These are phyloP conservation scores for Hedychridium roseum DNA, from an alignment of 2,888 invertebrate species.

Conservation along the genomic window DNA sequence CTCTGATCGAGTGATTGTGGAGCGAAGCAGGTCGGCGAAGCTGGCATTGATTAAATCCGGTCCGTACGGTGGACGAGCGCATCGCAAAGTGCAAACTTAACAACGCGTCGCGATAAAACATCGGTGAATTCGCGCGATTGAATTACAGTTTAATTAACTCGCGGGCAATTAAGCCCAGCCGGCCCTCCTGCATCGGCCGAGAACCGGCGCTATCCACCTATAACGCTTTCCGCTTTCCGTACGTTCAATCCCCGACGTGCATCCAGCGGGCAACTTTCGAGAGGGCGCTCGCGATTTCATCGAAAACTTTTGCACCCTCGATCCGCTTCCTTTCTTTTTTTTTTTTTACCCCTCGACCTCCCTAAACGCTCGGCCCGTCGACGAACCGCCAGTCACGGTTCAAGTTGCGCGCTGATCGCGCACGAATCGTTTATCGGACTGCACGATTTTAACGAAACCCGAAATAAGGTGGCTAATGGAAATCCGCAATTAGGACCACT, in stretches of 20 bases:
- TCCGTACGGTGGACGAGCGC: no score
- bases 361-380: no score
- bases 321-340: slow-evolving; percentile 26
- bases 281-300: slow-evolving; percentile 55
- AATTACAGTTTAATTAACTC: slow-evolving; percentile 63
- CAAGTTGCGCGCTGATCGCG: no score
- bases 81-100: slow-evolving; percentile 41
- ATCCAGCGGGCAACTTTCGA: slow-evolving; percentile 51
- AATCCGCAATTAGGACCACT: no score
- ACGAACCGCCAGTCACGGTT: no score
- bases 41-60: no score
- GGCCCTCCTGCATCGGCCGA: slow-evolving; percentile 19
- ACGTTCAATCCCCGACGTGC: slow-evolving; percentile 51
- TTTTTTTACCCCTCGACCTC: slow-evolving; percentile 10
- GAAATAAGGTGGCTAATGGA: no score
- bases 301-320: slow-evolving; percentile 54
- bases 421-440: no score
- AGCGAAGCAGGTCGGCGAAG: no score
- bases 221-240: slow-evolving; percentile 35
- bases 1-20: no score
- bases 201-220: slow-evolving; percentile 25
- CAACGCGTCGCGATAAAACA: slow-evolving; percentile 56
- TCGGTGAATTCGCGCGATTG: slow-evolving; percentile 61
- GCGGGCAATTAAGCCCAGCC: slow-evolving; percentile 53
- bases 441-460: no score